A percentile compares a stretch with the other conserved stretches of the same genome.
phyloP scores from a whole-genome alignment of 2,888 invertebrate genomes.

The Eupithecia insigniata region DNA sequence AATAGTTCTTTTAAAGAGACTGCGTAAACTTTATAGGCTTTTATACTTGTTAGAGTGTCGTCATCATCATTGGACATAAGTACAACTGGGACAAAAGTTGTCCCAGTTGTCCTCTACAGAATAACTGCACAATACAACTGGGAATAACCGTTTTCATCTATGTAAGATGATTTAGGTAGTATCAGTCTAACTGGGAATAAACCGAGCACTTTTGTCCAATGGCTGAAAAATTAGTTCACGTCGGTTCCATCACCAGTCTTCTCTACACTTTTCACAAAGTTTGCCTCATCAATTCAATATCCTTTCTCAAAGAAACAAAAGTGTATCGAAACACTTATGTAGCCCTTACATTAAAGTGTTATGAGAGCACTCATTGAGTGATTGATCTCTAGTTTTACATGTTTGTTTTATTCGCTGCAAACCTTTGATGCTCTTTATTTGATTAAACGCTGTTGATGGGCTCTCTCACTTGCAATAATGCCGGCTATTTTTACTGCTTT shows the following conservation, averaged over 20 bases:
- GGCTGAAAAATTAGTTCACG: neutral
- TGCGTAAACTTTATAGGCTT: neutral
- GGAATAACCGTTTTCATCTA: neutral
- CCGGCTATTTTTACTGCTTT: slow-evolving; percentile 31
- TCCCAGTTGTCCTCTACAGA: too few relatives aligned
- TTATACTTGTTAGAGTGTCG: too few relatives aligned
- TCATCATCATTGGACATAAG: too few relatives aligned
- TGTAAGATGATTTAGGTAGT: neutral
- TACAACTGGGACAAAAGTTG: too few relatives aligned
- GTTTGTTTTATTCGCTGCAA: slow-evolving; percentile 52
- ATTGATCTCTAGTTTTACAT: slow-evolving; percentile 60
- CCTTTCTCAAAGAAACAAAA: slow-evolving; percentile 2
- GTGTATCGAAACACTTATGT: slow-evolving; percentile 4
- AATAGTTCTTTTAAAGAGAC: neutral
- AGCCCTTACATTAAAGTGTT: slow-evolving; percentile 46
- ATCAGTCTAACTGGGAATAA: neutral
- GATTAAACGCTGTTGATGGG: slow-evolving; percentile 58
- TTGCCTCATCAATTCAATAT: neutral
- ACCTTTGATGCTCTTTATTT: slow-evolving; percentile 58
- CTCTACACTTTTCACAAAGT: neutral
- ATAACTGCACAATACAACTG: too few relatives aligned
- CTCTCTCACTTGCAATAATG: slow-evolving; percentile 32
- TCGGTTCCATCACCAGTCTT: neutral
- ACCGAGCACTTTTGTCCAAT: neutral
- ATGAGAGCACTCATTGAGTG: slow-evolving; percentile 56